Conservation (phyloP, 2,113 vertebrate species). For the Pseudorasbora parva region DNA sequence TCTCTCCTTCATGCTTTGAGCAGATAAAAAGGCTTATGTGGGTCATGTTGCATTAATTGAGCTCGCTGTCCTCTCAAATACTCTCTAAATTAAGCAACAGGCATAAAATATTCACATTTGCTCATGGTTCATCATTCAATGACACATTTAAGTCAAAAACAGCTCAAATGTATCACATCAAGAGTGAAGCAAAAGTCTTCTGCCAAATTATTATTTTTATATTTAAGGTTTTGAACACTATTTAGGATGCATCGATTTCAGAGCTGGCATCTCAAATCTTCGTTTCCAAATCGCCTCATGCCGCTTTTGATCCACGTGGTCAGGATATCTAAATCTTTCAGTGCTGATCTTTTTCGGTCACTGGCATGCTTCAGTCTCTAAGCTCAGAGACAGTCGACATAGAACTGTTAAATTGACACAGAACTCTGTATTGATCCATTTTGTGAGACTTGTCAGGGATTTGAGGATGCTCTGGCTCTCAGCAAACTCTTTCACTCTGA, state of each 20-base stretch:
- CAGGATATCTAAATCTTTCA: background rate
- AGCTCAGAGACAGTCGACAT: background rate
- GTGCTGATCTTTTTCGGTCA: background rate
- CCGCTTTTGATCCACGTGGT: background rate
- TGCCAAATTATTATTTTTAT: no score
- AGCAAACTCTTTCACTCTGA: background rate
- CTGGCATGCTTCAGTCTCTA: background rate
- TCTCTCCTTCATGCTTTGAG: slow-evolving; percentile 56
- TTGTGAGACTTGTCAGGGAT: background rate
- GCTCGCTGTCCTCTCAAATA: slow-evolving; percentile 64
- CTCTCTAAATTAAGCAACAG: slow-evolving; percentile 65
- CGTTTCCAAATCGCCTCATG: background rate
- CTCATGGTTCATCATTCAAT: slow-evolving; percentile 62
- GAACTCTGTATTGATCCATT: slow-evolving; percentile 13
- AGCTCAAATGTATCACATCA: slow-evolving; percentile 9
- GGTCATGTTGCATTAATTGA: slow-evolving; percentile 73
- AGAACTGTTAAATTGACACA: background rate
- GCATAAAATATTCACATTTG: slow-evolving; percentile 66
- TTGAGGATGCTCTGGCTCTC: background rate
- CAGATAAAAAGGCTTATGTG: slow-evolving; percentile 69
- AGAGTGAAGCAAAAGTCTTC: no score
- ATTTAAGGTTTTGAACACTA: background rate
- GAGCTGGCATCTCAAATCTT: background rate
- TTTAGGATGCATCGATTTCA: background rate
- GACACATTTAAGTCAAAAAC: slow-evolving; percentile 50